phyloP scores from a whole-genome alignment of 2,113 vertebrate species.

The Seriola rivoliana region DNA sequence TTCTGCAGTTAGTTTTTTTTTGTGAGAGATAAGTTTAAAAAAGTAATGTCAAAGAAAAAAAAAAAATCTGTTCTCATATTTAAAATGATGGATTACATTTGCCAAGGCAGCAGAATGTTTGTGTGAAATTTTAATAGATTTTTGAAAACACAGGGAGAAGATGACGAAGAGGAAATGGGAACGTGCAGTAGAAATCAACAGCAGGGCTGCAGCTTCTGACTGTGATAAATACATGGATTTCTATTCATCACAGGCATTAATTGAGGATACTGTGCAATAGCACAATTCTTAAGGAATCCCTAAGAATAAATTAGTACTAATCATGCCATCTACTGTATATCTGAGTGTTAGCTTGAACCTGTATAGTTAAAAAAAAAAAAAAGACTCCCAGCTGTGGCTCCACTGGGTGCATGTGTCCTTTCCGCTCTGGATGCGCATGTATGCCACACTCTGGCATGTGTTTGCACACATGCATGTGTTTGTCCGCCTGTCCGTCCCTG shows the following conservation, averaged over 20 bases:
- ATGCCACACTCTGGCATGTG: slow-evolving; percentile 15
- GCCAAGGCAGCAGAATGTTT: slow-evolving; percentile 27
- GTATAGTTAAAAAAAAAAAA: neutral
- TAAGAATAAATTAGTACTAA: neutral
- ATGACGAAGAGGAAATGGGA: slow-evolving; percentile 14
- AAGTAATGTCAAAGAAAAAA: neutral
- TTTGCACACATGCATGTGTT: slow-evolving; percentile 50
- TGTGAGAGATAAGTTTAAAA: neutral
- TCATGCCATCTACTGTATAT: neutral
- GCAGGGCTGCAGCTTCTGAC: slow-evolving; percentile 1
- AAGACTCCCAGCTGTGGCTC: neutral
- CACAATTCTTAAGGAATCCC: neutral
- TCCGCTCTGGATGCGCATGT: slow-evolving; percentile 1
- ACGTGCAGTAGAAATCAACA: slow-evolving; percentile 13
- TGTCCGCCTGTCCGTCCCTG: slow-evolving; percentile 44
- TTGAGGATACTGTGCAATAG: slow-evolving; percentile 4
- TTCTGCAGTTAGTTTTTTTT: neutral
- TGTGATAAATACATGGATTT: neutral
- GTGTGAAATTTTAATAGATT: slow-evolving; percentile 25
- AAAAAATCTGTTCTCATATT: neutral
- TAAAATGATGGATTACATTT: slow-evolving; percentile 44
- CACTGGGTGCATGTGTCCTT: neutral
- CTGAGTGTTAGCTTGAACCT: neutral
- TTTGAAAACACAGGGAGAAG: slow-evolving; percentile 19
- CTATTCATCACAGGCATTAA: slow-evolving; percentile 12